Base-by-base conservation (phyloP, 2,113 vertebrate species). In the Odontesthes bonariensis region DNA sequence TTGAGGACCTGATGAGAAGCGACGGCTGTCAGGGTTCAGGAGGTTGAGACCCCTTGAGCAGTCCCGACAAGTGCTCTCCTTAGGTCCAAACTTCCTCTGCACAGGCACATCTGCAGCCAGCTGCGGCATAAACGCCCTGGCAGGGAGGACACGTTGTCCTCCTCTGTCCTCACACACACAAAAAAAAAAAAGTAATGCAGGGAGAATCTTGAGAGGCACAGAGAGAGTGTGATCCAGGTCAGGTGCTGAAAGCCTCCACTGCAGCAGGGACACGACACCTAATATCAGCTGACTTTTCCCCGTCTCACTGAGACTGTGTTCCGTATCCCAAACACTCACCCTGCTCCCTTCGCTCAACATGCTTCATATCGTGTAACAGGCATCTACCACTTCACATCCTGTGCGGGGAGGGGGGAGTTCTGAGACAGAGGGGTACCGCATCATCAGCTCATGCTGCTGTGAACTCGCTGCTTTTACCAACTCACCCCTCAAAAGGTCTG, bases 361-460 rank as follows among this genome's bases (percentile, higher is more conserved):
- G 94, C 93, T 95, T 91, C 91, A 81, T 91, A 95, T 96, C 96
- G 95, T 95, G 93, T 96, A 95, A 94, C 94, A 91, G 91, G 88
- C 92, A 94, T 87, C 92, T 95, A 96, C 94, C 95, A 96, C 92
- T 95, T 83, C 86, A 83, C 82, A 84, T 86, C 80, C 86, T 81
- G 77, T 33, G 77, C 20, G 20, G 86, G 88, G n/a, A n/a, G n/a
- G 88, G 83, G 69, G n/a, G 80, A 71, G 74, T 53, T 35, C 65
- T 72, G 82, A 86, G 84, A 78, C 82, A 49, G 79, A 80, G 70
- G 51, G 76, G 76, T 44, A 83, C 82, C 86, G 90, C 90, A 89
- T 91, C 90, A 90, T 83, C 77, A 83, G 77, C 87, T 75, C 71
- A 90, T 70, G 81, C 77, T 70, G 81, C 80, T 49, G 71, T 75